Base-by-base conservation (phyloP, 2,113 vertebrate species). In the Centropus unirufus region DNA sequence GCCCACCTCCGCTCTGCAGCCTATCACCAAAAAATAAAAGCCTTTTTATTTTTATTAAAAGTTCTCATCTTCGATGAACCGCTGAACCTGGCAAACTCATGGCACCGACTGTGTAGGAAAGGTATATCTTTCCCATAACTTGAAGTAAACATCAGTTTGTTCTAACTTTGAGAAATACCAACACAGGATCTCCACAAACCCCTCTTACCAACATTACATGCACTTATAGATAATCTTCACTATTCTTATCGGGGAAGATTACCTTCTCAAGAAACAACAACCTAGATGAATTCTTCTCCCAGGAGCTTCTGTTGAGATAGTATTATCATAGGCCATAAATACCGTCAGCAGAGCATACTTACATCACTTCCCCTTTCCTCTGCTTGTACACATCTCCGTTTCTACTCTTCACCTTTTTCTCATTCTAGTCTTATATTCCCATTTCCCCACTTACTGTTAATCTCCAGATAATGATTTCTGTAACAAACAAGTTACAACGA, bases 241-340 rank as follows among this genome's bases (percentile, higher is more conserved):
- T 81, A 67, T 20, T 16, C 16, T 78, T 74, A 74, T 52, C 34
- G 57, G 54, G 77, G 61, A 89, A 93, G 67, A 91, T 40, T 90
- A 91, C 24, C 42, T 46, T 76, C 74, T 84, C 62, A 84, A 68
- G 40, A 96, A 95, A 95, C 77, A 93, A 88, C 58, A 96, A 89
- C 27, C 30, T 47, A 26, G 40, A 75, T 55, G 30, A 94, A 92
- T 61, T 61, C 14, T 74, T 85, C 70, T 79, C 63, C 59, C 51
- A 20, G 20, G 58, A 87, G 15, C 30, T 68, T 57, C 73, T 72
- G 49, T 19, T 36, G 55, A 88, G 26, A 88, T 3, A 86, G 57
- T 11, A 67, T 61, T 80, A 96, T 59, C 67, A 70, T 13, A 62
- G 36, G 34, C 49, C 55, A 91, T 54, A 92, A 95, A 58, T 15